These are phyloP conservation scores for Mormyrus hasselquistii DNA, from an alignment of 2,797 vertebrate species.

Conservation along the genomic window DNA sequence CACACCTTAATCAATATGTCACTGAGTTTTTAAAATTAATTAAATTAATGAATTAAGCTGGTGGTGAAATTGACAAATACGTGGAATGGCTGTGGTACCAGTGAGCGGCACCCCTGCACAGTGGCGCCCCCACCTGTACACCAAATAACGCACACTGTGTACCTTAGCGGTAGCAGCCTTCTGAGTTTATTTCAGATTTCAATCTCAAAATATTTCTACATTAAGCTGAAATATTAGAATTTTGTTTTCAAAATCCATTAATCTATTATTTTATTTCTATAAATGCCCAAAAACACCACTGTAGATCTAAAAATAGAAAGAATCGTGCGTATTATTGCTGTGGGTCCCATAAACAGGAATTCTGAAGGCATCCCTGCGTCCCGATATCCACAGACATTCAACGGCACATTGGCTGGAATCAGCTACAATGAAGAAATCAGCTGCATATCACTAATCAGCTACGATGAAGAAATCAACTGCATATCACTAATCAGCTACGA, in stretches of 20 bases:
- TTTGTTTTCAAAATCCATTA: neutral
- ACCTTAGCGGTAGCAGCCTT: neutral
- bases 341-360: neutral
- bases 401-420: neutral
- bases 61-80: neutral
- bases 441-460: neutral
- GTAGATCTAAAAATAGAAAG: neutral
- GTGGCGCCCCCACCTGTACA: neutral
- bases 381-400: neutral
- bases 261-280: neutral
- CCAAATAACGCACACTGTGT: neutral
- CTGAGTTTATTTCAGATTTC: neutral
- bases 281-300: neutral
- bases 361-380: neutral
- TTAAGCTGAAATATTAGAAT: neutral
- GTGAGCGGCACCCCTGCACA: neutral
- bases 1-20: neutral
- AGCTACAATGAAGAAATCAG: neutral
- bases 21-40: neutral
- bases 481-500: neutral
- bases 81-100: neutral
- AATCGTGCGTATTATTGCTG: neutral
- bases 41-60: neutral
- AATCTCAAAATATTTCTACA: neutral
- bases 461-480: neutral